phyloP scores from a whole-genome alignment of 2,113 vertebrate species.

The Larimichthys crocea region DNA sequence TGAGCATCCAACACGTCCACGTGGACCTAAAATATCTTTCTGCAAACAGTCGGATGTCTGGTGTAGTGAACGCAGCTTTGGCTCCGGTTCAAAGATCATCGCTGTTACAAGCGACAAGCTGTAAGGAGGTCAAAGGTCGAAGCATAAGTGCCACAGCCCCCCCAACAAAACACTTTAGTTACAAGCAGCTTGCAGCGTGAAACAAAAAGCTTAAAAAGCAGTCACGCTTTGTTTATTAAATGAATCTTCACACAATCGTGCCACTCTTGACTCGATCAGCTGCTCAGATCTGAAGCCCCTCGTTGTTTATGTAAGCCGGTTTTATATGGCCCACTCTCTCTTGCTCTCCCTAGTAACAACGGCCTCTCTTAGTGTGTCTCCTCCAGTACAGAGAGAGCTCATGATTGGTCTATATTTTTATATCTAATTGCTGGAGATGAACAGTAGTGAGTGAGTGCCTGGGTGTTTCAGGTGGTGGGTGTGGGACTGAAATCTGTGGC shows the following conservation, averaged over 20 bases:
- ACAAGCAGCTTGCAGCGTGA: neutral
- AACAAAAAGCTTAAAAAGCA: neutral
- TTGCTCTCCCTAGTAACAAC: conserved; percentile 82
- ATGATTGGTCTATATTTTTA: conserved; percentile 86
- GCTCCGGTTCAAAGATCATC: conserved; percentile 19
- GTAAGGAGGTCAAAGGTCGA: conserved; percentile 40
- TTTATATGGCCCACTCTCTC: conserved; percentile 46
- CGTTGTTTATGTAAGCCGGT: conserved; percentile 59
- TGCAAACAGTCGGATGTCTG: neutral
- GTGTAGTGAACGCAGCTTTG: neutral
- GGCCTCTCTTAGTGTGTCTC: conserved; percentile 66
- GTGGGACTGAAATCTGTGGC: conserved; percentile 73
- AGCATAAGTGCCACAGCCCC: neutral
- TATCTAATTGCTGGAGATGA: conserved; percentile 83
- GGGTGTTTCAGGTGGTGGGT: conserved; percentile 75
- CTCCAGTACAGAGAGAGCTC: conserved; percentile 51
- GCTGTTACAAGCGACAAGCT: conserved; percentile 12
- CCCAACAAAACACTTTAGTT: neutral
- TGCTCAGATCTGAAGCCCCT: conserved; percentile 57
- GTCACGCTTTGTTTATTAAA: neutral
- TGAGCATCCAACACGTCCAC: neutral
- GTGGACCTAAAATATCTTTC: neutral
- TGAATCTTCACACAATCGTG: conserved; percentile 1
- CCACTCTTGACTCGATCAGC: conserved; percentile 54
- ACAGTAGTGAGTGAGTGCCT: conserved; percentile 70